Conservation (phyloP, 1,140 invertebrate species). For the Caenorhabditis brenneri region DNA sequence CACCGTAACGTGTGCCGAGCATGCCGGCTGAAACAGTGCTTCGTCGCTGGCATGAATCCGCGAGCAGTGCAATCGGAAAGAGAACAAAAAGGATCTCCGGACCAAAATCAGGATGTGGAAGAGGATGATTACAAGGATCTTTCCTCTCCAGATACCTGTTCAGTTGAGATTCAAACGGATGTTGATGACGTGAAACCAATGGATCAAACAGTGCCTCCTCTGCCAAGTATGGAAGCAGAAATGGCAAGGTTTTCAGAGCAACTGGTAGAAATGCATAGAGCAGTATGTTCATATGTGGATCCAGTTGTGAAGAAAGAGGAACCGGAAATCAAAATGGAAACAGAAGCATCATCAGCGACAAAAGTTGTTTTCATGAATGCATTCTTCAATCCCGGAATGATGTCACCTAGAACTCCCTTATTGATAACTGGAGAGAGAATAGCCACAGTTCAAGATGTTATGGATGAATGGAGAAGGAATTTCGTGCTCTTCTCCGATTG, state of each 20-base stretch:
- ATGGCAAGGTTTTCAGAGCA: not conserved
- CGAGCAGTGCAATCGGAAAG: conserved; percentile 67
- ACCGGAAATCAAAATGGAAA: not conserved
- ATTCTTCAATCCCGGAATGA: conserved; percentile 53
- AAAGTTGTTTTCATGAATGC: conserved; percentile 50
- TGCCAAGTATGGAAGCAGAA: not conserved
- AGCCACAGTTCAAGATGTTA: conserved; percentile 51
- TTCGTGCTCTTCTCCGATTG: conserved; percentile 56
- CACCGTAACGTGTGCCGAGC: conserved; percentile 76
- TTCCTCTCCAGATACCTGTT: conserved; percentile 42
- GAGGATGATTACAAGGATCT: conserved; percentile 43
- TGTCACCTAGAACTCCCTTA: conserved; percentile 46
- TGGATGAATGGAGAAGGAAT: conserved; percentile 55
- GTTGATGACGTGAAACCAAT: not conserved
- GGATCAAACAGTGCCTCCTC: not conserved
- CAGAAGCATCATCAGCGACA: not conserved
- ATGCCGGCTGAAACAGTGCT: conserved; percentile 74
- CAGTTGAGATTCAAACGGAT: conserved; percentile 50
- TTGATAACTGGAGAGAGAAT: conserved; percentile 36
- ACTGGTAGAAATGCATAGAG: not conserved
- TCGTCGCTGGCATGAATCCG: conserved; percentile 75
- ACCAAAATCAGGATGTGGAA: conserved; percentile 45
- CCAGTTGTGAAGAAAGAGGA: not conserved
- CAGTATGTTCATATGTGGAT: conserved; percentile 7
- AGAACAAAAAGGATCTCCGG: conserved; percentile 22